Base-by-base conservation (phyloP, 2,888 invertebrate species). In the Noctua pronuba region DNA sequence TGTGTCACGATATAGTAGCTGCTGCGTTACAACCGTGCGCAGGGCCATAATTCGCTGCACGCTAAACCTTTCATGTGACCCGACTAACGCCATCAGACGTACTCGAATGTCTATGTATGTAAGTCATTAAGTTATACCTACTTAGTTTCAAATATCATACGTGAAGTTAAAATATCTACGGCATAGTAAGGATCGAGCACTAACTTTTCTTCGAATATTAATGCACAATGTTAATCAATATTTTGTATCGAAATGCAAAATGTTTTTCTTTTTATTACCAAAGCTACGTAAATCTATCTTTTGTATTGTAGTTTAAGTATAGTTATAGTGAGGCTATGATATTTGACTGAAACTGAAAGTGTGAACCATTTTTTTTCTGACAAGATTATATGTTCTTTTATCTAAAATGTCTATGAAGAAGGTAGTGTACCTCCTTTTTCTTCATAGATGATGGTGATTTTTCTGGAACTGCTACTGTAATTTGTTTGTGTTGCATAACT, bases 251-350 rank as follows among this genome's bases (percentile, higher is more conserved):
- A 72, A 49, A 84, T 70, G 74, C 71, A 83, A 77, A 84, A 85
- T 83, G 79, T 81, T 80, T 82, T 86, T 85, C 71, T 80, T 87
- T 87, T 83, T 86, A 86, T 90, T 92, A 92, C 93, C 93, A 93
- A 93, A 93, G 93, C 88, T 91, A 89, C 88, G 82, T 90, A 86
- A 88, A 85, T 86, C 79, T 86, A 85, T 88, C 75, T 86, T 90
- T 88, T 90, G 79, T 90, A 88, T 86, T 80, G 77, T 86, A 86
- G 75, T 87, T 86, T 89, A 87, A 86, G 87, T 84, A 79, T 91
- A 90, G 86, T 88, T 88, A 82, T 88, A 90, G 85, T 87, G 89
- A 91, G 92, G 92, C 93, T 93, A 93, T 92, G 88, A 91, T 91
- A 90, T 91, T 91, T 82, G 92, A 93, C 92, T 93, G 92, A 92